A percentile compares a stretch with the other conserved stretches of the same genome.
Conservation (phyloP, 2,888 invertebrate species). For the Heliconius charithonia region DNA sequence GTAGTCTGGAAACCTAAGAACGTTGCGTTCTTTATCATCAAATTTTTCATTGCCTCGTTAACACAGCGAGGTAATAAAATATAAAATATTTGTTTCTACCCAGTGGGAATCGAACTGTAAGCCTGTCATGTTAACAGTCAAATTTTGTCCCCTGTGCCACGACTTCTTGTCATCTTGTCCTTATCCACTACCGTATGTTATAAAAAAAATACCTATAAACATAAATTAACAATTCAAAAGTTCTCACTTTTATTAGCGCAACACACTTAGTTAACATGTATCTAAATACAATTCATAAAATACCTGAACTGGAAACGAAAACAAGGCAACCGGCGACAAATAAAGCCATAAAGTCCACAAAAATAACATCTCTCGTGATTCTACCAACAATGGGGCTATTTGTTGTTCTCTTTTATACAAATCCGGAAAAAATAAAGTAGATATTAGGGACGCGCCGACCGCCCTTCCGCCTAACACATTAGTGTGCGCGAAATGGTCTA, state of each 20-base stretch:
- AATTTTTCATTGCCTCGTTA: too few species aligned
- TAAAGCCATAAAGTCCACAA: conserved; percentile 76
- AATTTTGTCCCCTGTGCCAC: too few species aligned
- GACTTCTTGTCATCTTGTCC: too few species aligned
- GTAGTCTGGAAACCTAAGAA: too few species aligned
- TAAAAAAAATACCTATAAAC: too few species aligned
- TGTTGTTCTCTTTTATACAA: conserved; percentile 76
- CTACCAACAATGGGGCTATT: conserved; percentile 72
- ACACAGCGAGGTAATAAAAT: too few species aligned
- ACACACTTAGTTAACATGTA: not conserved
- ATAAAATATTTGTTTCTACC: too few species aligned
- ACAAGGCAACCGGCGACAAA: conserved; percentile 60
- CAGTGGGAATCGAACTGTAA: too few species aligned
- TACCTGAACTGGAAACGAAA: conserved; percentile 53
- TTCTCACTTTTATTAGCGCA: not conserved
- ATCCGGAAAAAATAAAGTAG: conserved; percentile 83
- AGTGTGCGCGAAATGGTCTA: conserved; percentile 75
- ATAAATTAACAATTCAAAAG: not conserved
- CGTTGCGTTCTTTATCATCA: too few species aligned
- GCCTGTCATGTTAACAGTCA: too few species aligned
- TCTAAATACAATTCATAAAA: conserved; percentile 31
- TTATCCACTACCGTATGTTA: too few species aligned
- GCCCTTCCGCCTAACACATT: conserved; percentile 79
- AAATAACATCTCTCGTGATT: conserved; percentile 74
- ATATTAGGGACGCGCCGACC: conserved; percentile 71